Conservation (phyloP, 2,888 invertebrate species). For the Acanthosoma haemorrhoidale region DNA sequence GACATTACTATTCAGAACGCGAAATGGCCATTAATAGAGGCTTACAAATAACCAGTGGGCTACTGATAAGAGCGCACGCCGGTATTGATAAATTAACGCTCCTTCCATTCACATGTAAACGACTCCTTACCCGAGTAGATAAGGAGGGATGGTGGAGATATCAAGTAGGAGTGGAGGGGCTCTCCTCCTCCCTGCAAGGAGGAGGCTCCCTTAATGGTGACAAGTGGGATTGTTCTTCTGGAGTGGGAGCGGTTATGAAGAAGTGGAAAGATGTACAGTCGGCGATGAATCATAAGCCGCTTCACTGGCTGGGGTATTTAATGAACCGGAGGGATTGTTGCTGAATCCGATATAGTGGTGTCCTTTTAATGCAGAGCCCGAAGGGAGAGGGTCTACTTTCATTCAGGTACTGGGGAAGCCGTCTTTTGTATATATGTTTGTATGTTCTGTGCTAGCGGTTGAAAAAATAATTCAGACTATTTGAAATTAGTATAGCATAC, state of each 20-base stretch:
- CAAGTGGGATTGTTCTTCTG: neutral
- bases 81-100: conserved; percentile 4
- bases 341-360: too few relatives aligned
- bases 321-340: neutral
- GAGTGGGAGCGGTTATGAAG: neutral
- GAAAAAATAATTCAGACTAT: too few relatives aligned
- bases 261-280: neutral
- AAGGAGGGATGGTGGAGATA: too few relatives aligned
- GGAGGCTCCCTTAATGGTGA: neutral
- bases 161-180: too few relatives aligned
- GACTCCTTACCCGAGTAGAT: too few relatives aligned
- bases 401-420: too few relatives aligned
- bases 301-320: too few relatives aligned
- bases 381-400: neutral
- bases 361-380: neutral
- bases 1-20: neutral
- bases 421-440: too few relatives aligned
- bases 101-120: neutral
- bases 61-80: neutral
- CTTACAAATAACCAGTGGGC: neutral
- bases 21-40: neutral
- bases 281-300: too few relatives aligned
- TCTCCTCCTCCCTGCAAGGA: too few relatives aligned
- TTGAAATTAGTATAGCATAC: too few relatives aligned
- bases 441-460: neutral